Evolutionary conservation across 1,140 invertebrate genomes (phyloP), one percentile per base, ranked within the genome.

Genomic region (Orussus abietinus): DNA sequence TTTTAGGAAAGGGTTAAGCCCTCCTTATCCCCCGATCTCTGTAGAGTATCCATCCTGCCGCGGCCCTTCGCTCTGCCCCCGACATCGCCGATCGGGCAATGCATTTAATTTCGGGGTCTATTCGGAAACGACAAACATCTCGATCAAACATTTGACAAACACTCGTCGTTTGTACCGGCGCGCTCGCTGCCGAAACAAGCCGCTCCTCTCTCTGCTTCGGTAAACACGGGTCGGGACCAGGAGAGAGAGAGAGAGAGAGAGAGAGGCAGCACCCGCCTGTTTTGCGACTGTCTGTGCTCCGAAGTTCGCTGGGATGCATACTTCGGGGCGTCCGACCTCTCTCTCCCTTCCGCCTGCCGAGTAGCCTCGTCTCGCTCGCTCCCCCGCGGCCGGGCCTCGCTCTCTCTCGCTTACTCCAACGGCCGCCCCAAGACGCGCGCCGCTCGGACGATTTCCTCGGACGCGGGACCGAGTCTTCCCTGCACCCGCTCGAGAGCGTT

Each of bases 111-210:
- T 69, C 48, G 51, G 51, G 33, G 34, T 13, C 35, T 7, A 25
- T 30, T 48, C 51, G 60, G 63, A 66, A 67, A 57, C 57, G 56
- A 64, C 64, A 65, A 69, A 69, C 62, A 67, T 67, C 67, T 63
- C 58, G 61, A 67, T 67, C 65, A 69, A 69, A 71, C 66, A 69
- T 69, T 70, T 66, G 69, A 66, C 62, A 63, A 72, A 65, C 64
- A 69, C 63, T 71, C 62, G 53, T 66, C 45, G 46, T 33, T 14
- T 47, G 56, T 37, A 25, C 29, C 19, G 29, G 51, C 45, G 40
- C 49, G 47, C 47, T 40, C 48, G 38, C 13, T 39, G 42, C 48
- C 47, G 56, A 66, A 63, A 65, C 63, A 56, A 55, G n/a, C n/a
- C n/a, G n/a, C n/a, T n/a, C 58, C 12, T 57, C 48, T 57, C 60